Percentiles rank a stretch among this genome's conserved stretches.
Evolutionary conservation across 2,113 vertebrate genomes (phyloP).

Genomic region (Lipophrys pholis): DNA sequence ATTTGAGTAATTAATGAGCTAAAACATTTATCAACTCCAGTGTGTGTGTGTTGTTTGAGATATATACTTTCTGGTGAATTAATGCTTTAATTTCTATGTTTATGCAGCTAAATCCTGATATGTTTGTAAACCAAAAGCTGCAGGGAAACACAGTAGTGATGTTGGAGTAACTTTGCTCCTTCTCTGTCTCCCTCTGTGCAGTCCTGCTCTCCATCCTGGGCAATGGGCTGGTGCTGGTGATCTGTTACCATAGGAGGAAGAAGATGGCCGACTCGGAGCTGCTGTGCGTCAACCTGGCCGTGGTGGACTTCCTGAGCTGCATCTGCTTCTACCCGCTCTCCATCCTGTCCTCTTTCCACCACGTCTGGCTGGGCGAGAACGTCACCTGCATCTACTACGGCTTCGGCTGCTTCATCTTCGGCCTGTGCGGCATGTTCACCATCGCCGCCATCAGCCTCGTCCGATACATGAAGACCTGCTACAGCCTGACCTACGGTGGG

Average conservation of each 20-base stretch:
- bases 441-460: constrained; percentile 75
- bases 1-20: too few species aligned
- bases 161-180: not conserved
- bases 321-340: constrained; percentile 79
- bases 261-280: constrained; percentile 75
- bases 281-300: constrained; percentile 78
- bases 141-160: too few species aligned
- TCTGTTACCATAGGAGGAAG: constrained; percentile 73
- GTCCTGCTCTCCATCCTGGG: constrained; percentile 75
- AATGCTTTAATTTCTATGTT: too few species aligned
- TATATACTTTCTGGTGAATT: too few species aligned
- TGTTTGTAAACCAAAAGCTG: too few species aligned
- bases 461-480: constrained; percentile 78
- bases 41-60: too few species aligned
- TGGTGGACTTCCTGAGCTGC: constrained; percentile 78
- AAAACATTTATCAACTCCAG: too few species aligned
- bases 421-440: constrained; percentile 80
- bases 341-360: constrained; percentile 77
- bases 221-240: constrained; percentile 77
- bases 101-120: too few species aligned
- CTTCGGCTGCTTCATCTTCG: constrained; percentile 75
- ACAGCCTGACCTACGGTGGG: constrained; percentile 60
- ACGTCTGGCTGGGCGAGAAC: constrained; percentile 71
- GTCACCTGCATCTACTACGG: constrained; percentile 74
- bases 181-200: constrained; percentile 11